These are phyloP conservation scores for Tetramorium simillimum DNA, from an alignment of 1,140 invertebrate species.

Conservation along the genomic window DNA sequence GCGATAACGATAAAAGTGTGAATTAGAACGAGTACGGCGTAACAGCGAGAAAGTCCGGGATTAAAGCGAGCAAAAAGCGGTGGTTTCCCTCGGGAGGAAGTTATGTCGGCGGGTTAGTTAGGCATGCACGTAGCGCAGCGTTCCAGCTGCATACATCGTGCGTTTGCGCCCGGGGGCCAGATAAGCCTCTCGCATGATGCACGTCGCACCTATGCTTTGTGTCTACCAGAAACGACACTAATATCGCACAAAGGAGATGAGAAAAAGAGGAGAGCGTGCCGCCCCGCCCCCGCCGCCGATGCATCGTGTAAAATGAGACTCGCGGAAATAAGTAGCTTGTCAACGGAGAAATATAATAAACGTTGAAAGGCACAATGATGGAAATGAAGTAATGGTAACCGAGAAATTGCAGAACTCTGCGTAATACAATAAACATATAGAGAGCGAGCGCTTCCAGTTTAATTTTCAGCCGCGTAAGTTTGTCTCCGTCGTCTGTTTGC, in stretches of 20 bases:
- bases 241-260: slow-evolving; percentile 3
- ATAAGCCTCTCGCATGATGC: slow-evolving; percentile 44
- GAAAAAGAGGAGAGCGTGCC: not conserved
- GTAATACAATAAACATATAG: not conserved
- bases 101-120: slow-evolving; percentile 53
- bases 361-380: slow-evolving; percentile 17
- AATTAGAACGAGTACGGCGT: slow-evolving; percentile 14
- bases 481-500: not conserved
- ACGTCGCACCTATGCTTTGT: slow-evolving; percentile 53
- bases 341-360: slow-evolving; percentile 13
- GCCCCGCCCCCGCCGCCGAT: not conserved
- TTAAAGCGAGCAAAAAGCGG: slow-evolving; percentile 39
- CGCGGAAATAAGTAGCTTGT: slow-evolving; percentile 18
- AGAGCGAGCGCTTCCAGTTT: not conserved
- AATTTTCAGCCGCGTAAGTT: not conserved
- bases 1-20: slow-evolving; percentile 36
- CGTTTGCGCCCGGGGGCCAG: slow-evolving; percentile 41
- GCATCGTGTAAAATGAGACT: slow-evolving; percentile 11
- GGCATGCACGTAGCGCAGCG: slow-evolving; percentile 44
- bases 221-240: slow-evolving; percentile 21
- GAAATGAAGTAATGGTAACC: slow-evolving; percentile 19
- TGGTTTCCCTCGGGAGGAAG: slow-evolving; percentile 26
- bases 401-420: not conserved
- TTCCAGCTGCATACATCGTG: slow-evolving; percentile 51
- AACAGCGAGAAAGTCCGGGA: not conserved